phyloP scores from a whole-genome alignment of 1,140 invertebrate genomes.

The Drosophila cardini region DNA sequence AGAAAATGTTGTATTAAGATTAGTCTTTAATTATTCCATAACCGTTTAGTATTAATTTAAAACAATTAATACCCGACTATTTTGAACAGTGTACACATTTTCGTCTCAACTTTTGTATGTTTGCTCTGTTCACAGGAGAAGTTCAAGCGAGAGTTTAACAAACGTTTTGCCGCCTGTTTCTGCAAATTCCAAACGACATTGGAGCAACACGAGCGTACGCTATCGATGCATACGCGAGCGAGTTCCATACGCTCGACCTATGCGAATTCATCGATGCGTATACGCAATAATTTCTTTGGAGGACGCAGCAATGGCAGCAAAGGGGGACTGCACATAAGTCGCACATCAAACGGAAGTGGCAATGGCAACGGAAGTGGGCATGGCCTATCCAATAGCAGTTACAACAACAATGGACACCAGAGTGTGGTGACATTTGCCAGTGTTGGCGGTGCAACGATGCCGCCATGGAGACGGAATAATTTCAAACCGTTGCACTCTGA shows the following conservation, averaged over 20 bases:
- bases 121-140: slow-evolving; percentile 86
- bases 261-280: slow-evolving; percentile 76
- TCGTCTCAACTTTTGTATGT: not conserved
- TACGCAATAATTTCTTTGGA: slow-evolving; percentile 74
- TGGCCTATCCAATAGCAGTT: slow-evolving; percentile 26
- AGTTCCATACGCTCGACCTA: slow-evolving; percentile 80
- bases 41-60: too few relatives aligned
- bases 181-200: slow-evolving; percentile 74
- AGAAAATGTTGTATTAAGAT: too few relatives aligned
- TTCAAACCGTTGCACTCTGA: slow-evolving; percentile 78
- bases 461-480: slow-evolving; percentile 75
- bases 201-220: slow-evolving; percentile 71
- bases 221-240: slow-evolving; percentile 82
- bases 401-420: slow-evolving; percentile 59
- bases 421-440: slow-evolving; percentile 68
- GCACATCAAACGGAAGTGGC: slow-evolving; percentile 1
- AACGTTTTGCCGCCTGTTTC: slow-evolving; percentile 86
- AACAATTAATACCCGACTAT: not conserved
- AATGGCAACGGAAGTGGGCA: slow-evolving; percentile 33
- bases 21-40: too few relatives aligned
- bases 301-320: slow-evolving; percentile 19
- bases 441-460: slow-evolving; percentile 38
- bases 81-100: slow-evolving; percentile 18
- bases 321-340: slow-evolving; percentile 23
- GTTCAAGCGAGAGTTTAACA: slow-evolving; percentile 89